A percentile compares a stretch with the other conserved stretches of the same genome.
Conservation (phyloP, 1,140 invertebrate species). For the Hycleus cichorii region DNA sequence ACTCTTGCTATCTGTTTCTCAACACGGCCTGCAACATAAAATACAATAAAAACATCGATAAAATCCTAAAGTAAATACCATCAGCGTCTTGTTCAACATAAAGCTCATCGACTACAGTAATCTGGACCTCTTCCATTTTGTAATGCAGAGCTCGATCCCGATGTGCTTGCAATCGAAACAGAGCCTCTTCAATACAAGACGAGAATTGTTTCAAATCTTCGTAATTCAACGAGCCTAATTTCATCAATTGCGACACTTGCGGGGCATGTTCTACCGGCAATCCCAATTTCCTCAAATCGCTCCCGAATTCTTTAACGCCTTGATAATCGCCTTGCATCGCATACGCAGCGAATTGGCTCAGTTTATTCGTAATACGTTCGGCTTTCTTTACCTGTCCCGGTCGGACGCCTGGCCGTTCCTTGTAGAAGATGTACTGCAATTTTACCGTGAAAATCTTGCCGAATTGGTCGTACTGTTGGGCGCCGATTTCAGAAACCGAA, state of each 20-base stretch:
- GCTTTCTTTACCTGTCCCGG: conserved; percentile 94
- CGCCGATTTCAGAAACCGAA: conserved; percentile 84
- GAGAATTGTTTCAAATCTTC: conserved; percentile 91
- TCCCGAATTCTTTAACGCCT: conserved; percentile 81
- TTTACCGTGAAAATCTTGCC: conserved; percentile 99
- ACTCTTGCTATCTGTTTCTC: conserved; percentile 91
- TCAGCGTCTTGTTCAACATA: conserved; percentile 86
- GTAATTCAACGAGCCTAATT: conserved; percentile 83
- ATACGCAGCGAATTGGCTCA: conserved; percentile 89
- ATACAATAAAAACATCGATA: neutral
- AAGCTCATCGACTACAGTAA: conserved; percentile 93
- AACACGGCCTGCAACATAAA: conserved; percentile 55
- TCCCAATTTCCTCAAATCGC: conserved; percentile 85
- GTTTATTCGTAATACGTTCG: conserved; percentile 80
- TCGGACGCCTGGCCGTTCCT: conserved; percentile 92
- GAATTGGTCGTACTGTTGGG: conserved; percentile 96
- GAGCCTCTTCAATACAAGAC: conserved; percentile 77
- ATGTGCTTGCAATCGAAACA: conserved; percentile 77
- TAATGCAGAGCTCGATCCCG: conserved; percentile 87
- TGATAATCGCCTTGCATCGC: conserved; percentile 91
- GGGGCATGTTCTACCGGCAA: conserved; percentile 96
- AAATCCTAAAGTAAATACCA: conserved; percentile 20
- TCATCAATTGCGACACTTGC: conserved; percentile 92
- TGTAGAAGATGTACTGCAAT: conserved; percentile 97
- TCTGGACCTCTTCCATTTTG: conserved; percentile 96